These are phyloP conservation scores for Cisticola juncidis DNA, from an alignment of 2,113 vertebrate genomes.

Conservation along the genomic window DNA sequence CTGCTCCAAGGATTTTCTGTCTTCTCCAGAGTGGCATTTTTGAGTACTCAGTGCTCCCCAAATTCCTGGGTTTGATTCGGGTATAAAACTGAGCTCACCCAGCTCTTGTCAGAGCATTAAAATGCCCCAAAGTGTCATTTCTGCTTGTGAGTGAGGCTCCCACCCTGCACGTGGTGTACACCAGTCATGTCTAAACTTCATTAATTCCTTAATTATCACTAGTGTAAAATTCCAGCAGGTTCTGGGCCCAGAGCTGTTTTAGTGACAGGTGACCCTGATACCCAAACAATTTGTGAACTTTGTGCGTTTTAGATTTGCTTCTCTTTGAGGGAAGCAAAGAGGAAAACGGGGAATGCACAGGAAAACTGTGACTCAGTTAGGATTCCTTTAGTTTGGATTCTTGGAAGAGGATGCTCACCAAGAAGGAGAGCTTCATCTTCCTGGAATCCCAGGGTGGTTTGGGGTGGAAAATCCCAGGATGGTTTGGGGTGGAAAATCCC, in stretches of 20 bases:
- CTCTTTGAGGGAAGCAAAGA: neutral
- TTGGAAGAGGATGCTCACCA: neutral
- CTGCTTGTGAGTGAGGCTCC: neutral
- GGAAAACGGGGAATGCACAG: neutral
- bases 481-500: no score
- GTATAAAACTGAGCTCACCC: neutral
- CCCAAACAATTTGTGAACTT: accelerated
- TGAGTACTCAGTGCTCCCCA: neutral
- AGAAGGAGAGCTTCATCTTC: neutral
- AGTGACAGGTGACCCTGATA: neutral
- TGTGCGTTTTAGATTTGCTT: neutral
- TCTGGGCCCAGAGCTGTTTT: neutral
- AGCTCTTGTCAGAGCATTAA: neutral
- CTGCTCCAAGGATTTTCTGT: neutral
- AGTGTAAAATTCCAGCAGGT: neutral
- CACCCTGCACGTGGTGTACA: accelerated
- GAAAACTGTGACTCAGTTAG: no score
- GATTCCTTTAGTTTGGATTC: neutral
- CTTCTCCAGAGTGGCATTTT: neutral
- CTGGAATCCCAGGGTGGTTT: neutral
- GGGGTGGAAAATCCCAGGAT: neutral
- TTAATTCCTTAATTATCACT: neutral
- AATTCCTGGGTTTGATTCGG: neutral
- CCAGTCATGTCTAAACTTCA: neutral
- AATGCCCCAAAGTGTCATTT: neutral